A percentile compares a stretch with the other conserved stretches of the same genome.
phyloP scores from a whole-genome alignment of 1,140 invertebrate genomes.

The Dreissena polymorpha region DNA sequence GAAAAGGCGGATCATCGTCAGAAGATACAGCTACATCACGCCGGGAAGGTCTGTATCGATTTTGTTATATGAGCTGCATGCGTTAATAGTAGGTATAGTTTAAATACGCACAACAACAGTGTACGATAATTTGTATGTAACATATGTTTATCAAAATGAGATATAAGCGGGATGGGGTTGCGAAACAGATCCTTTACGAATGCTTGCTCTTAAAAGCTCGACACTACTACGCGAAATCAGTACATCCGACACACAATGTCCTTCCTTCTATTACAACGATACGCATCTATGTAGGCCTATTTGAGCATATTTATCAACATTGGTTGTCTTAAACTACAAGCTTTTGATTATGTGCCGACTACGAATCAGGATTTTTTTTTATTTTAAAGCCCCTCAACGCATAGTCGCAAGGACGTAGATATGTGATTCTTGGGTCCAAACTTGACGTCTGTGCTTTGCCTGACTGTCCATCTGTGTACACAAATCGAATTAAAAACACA shows the following conservation, averaged over 20 bases:
- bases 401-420: too few species aligned
- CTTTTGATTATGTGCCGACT: neutral
- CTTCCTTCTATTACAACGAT: too few species aligned
- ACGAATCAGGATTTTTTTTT: neutral
- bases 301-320: too few species aligned
- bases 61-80: neutral
- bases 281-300: too few species aligned
- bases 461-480: too few species aligned
- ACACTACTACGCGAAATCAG: neutral
- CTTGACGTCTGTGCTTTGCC: too few species aligned
- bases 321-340: too few species aligned
- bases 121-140: neutral
- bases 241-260: too few species aligned
- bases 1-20: constrained; percentile 26
- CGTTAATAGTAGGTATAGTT: neutral
- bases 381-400: too few species aligned
- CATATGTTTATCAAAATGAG: neutral
- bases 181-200: neutral
- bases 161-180: too few species aligned
- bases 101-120: neutral
- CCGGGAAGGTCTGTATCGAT: neutral
- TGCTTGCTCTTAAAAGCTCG: neutral
- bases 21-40: constrained; percentile 2
- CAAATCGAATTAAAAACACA: too few species aligned
- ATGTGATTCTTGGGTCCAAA: too few species aligned